These are phyloP conservation scores for Minunthozetes semirufus DNA, from an alignment of 2,888 invertebrate species.

Conservation along the genomic window DNA sequence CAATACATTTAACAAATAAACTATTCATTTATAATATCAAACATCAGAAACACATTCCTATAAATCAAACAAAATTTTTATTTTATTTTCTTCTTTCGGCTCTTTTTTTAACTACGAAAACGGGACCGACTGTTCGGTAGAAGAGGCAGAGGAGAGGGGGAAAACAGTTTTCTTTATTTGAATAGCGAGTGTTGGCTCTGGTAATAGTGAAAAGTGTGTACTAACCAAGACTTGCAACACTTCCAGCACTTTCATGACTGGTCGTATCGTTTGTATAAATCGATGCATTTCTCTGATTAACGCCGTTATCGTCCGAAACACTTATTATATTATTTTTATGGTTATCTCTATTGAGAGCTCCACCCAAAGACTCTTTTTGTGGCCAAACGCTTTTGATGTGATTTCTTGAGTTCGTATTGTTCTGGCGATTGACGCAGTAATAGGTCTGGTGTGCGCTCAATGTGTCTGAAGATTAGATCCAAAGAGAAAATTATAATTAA, in stretches of 20 bases:
- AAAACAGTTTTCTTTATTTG: not conserved
- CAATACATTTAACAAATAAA: not conserved
- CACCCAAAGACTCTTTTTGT: not conserved
- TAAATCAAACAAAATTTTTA: no score
- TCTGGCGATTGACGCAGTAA: conserved; percentile 1
- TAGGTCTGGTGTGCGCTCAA: conserved; percentile 6
- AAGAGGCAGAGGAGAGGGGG: not conserved
- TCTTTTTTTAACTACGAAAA: not conserved
- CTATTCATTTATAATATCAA: not conserved
- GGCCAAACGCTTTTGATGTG: not conserved
- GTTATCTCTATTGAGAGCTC: not conserved
- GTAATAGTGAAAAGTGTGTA: not conserved
- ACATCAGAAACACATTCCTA: no score
- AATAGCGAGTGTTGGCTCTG: not conserved
- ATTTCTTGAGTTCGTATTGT: not conserved
- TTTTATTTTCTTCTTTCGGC: no score
- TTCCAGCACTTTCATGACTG: not conserved
- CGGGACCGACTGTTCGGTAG: not conserved
- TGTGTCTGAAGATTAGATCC: not conserved
- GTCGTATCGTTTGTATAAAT: not conserved
- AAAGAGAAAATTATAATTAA: not conserved
- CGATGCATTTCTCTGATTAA: conserved; percentile 7
- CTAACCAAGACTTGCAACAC: no score
- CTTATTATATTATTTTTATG: conserved; percentile 4
- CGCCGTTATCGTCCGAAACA: not conserved